Evolutionary conservation across 2,888 invertebrate species (phyloP).

Genomic region (Pachydiplax longipennis): DNA sequence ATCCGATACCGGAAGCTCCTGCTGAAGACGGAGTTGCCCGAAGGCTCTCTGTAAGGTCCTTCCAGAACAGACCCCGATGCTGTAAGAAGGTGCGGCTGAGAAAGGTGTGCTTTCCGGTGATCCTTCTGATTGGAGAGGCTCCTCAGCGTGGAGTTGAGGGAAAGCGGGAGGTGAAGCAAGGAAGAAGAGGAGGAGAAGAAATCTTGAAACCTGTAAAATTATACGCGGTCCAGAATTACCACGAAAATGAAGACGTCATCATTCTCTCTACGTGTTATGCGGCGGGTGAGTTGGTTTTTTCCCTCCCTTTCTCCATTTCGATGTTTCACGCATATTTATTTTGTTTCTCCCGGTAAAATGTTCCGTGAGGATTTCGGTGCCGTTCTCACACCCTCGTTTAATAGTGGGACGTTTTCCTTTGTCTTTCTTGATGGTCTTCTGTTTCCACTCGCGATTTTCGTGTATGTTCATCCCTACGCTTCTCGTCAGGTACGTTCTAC

Average conservation of each 20-base stretch:
- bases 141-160: not conserved
- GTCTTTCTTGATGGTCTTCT: no score
- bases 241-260: conserved; percentile 78
- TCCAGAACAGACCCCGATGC: not conserved
- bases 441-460: no score
- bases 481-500: no score
- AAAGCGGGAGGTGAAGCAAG: not conserved
- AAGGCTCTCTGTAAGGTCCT: not conserved
- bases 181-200: not conserved
- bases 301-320: not conserved
- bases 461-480: no score
- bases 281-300: conserved; percentile 69
- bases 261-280: conserved; percentile 79
- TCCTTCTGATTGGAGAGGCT: not conserved
- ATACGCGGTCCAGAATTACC: conserved; percentile 51
- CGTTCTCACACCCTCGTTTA: no score
- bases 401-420: no score
- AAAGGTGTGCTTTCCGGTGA: not conserved
- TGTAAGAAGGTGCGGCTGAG: not conserved
- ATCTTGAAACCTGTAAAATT: not conserved
- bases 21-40: not conserved
- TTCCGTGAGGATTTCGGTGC: no score
- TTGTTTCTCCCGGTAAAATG: not conserved
- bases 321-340: no score
- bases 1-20: not conserved